Evolutionary conservation across 2,797 vertebrate genomes (phyloP), one percentile per base, ranked within the genome.

Genomic region (Tolypeutes matacus): DNA sequence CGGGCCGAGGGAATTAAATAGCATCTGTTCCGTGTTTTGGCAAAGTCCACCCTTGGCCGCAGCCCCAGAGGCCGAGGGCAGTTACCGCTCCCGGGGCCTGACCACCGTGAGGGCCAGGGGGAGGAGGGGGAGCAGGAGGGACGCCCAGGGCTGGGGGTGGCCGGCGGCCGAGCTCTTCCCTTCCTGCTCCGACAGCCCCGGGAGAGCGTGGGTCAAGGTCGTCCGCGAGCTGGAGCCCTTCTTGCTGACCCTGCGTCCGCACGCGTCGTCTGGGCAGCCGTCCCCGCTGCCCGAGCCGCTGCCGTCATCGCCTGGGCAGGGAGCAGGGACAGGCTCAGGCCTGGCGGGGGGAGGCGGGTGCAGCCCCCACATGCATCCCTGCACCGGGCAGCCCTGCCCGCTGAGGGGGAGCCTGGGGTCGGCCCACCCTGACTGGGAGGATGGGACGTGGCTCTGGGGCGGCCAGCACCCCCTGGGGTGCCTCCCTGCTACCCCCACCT

Each of bases 261-360:
- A 99, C 62, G 95, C 31, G 0, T 98, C 98, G 0, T 98, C 98
- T 0, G 95, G 96, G 96, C 98, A 99, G 95, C 98, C 97, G 1
- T 98, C 98, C 0, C 98, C 98, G 0, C 98, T 99, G 51, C 98
- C 98, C 0, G 98, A 99, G 92, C 98, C 98, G 0, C 98, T 99
- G 96, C 98, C 95, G 21, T 99, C 98, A 0, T 99, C 98, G 94
- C 98, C 98, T 99, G 96, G 0, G 0, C 39, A 64, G 56, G 77
- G 96, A 39, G 29, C 85, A 81, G 20, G 2, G 2, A 58, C 10
- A 34, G 82, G 62, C 46, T 7, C 0, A 3, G 27, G 23, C 27
- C 5, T 11, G 18, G 11, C 23, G 0, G 13, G 9, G 27, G 7
- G 4, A 25, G 7, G 39, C 39, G 39, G 39, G 39, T 39, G 39